Evolutionary conservation across 2,797 vertebrate genomes (phyloP), one percentile per base, ranked within the genome.

Genomic region (Lepilemur ruficaudatus): DNA sequence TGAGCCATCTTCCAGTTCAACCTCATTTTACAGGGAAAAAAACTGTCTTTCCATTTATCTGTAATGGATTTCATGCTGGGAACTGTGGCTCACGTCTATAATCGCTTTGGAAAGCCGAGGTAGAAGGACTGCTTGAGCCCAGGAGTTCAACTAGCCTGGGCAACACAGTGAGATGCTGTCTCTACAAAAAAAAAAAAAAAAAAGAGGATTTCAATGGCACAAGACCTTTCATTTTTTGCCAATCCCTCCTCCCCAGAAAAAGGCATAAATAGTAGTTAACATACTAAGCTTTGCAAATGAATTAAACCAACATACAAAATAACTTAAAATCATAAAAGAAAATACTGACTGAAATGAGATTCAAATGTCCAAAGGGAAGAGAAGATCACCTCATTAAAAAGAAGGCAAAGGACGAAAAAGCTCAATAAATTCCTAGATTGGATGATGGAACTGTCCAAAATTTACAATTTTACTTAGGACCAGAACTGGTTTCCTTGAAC

Each of bases 241-340:
- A 88, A 84, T 14, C 65, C 38, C 22, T 8, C 63, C 7, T 18
- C 32, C 32, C 32, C 17, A 17, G 0, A 76, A 89, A 96, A 76
- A 95, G 84, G 46, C 81, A 6, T 48, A 96, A 84, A 72, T 38
- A 89, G 46, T 25, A 93, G 43, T 76, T 92, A 87, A 78, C 30
- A 89, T 48, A 79, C 22, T 55, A 95, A 92, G 7, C 35, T 70
- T 91, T 2, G 4, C 22, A 94, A 95, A 95, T 18, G 75, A 86
- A 95, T 63, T 11, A 96, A 95, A 80, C n/a, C 12, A 93, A 81
- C 22, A 76, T 7, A 78, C 14, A 78, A n/a, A 92, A 82, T 93
- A 65, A 75, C 28, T 72, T 59, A 65, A 78, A 94, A 83, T 75
- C 23, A 72, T 80, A 41, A 87, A 86, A 76, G 48, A 88, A 95